Base-by-base conservation (phyloP, 2,888 invertebrate genomes). In the Yponomeuta sedellus region DNA sequence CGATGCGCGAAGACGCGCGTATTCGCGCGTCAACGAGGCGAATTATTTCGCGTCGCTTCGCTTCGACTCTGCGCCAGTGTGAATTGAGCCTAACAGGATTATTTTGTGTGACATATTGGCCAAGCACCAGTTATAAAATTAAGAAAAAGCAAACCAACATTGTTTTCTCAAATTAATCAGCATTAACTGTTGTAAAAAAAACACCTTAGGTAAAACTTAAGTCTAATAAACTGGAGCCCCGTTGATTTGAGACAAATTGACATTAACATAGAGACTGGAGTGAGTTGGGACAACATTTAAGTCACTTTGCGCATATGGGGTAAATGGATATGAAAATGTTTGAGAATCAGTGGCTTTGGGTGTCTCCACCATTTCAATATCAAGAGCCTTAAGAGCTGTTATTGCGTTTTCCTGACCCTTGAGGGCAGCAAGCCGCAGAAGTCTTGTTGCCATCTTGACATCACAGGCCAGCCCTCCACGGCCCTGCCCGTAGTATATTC, bases 401-500 rank as follows among this genome's bases (percentile, higher is more conserved):
- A 89, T 85, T 1, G 94, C 94, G 68, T 93, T 91, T 63, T 83
- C 75, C 71, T 94, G 93, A 0, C 94, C 94, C 70, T 91, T 88
- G 8, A 93, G 92, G 2, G 94, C 94, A 58, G 92, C 92, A 44
- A 86, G 79, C 61, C 93, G 92, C 59, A 93, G 82, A 62, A 92
- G 77, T 19, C 92, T 81, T 1, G 84, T 82, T 1, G 94, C 94
- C 20, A 80, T 90, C n/a, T 81, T 77, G 8, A 80, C 75, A 74
- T 94, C 90, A 16, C 85, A 77, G 8, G 83, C 72, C 1, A 94
- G 80, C 0, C 93, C 94, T 16, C 94, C 94, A 69, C 92, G 83
- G 0, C 94, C 94, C 75, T 94, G 94, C 1, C 94, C 93, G 77
- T 94, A 92, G 74, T 93, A 93, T 64, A 95, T 91, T 2, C 94